Base-by-base conservation (phyloP, 2,113 vertebrate species). In the Bubo scandiacus region DNA sequence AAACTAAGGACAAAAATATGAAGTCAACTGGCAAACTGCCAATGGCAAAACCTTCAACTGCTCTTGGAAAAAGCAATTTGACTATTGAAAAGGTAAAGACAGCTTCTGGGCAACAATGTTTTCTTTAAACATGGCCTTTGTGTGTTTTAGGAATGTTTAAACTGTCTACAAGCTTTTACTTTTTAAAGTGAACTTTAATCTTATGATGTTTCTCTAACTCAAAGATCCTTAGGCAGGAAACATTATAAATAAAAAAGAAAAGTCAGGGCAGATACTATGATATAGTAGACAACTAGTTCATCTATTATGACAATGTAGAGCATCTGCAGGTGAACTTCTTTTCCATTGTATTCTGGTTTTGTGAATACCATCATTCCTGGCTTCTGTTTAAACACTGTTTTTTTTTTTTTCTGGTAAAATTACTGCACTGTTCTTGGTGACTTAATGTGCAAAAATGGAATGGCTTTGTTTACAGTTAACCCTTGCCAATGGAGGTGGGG, bases 21-120 rank as follows among this genome's bases (percentile, higher is more conserved):
- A 98, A 88, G 81, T 36, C 36, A 15, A 2, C 3, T 45, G 92
- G 85, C 86, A 95, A 73, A n/a, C 34, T 97, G 45, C 96, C 68
- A 58, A 61, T 45, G 5, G 68, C 95, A 30, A 97, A 96, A 36
- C 47, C 78, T 18, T 63, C 67, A 3, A 61, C 93, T 36, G 2
- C 25, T 40, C 66, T 86, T 92, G 92, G 81, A 72, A 98, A 92
- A 86, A 96, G 57, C 67, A 87, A n/a, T 86, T 90, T 94, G 67
- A 94, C 96, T 13, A 3, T 75, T 18, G 98, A 97, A 73, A 98
- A 98, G 98, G 98, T 98, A 96, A 96, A 91, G 75, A 72, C 21
- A 21, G 40, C 17, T 78, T 58, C 40, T 88, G 32, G 22, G 21
- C 42, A 90, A 12, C 26, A 49, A 8, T 7, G 0, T 40, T 91